Evolutionary conservation across 2,797 vertebrate genomes (phyloP), one percentile per base, ranked within the genome.

Genomic region (Danionella dracula): DNA sequence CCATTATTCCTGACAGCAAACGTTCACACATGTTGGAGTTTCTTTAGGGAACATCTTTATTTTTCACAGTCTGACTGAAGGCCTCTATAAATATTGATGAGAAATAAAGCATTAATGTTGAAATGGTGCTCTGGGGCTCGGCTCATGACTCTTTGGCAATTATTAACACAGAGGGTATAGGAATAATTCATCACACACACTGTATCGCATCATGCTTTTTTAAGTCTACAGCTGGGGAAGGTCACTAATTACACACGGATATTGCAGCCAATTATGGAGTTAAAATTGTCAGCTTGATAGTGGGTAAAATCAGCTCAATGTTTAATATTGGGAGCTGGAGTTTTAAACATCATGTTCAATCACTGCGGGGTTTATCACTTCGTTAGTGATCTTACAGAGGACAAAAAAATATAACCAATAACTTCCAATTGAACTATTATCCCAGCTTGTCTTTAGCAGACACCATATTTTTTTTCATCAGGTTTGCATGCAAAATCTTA

Each of bases 11-110:
- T 45, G 46, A 54, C 37, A 38, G 49, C 51, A 32, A 32, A 66
- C n/a, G 46, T 53, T 41, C 23, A 37, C 34, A 23, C 40, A 55
- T 5, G 45, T 65, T 55, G 35, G 11, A 13, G 50, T 35, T 54
- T 45, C 29, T 44, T 35, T 27, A 34, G 5, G 19, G 8, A 19
- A 65, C 49, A 37, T 65, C 40, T 65, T 37, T 55, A 65, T 13
- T 65, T 35, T 55, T 4, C 40, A 45, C 34, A 55, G 38, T 68
- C 73, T 81, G 72, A 85, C 82, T 84, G 76, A 86, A 86, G 80
- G 79, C 78, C 74, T 37, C 55, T 76, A 87, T 90, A 84, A 90
- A 90, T 90, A 89, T 90, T 89, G 78, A 91, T 90, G 84, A 84
- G 81, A 79, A 79, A 79, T 83, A 80, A 80, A 81, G 81, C 84